A percentile compares a stretch with the other conserved stretches of the same genome.
Conservation (phyloP, 2,888 invertebrate species). For the Nezara viridula region DNA sequence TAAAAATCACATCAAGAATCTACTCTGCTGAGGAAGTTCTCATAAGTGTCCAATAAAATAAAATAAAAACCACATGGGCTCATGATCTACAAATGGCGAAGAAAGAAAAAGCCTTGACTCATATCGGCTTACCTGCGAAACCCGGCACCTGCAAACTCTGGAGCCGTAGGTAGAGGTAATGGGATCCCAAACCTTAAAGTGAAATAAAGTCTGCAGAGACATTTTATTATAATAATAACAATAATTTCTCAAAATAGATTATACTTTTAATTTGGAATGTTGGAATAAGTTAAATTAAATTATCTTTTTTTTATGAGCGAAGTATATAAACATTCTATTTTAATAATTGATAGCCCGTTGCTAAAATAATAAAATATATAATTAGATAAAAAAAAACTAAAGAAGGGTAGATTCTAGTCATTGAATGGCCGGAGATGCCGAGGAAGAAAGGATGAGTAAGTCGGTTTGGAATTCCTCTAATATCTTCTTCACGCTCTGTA, state of each 20-base stretch:
- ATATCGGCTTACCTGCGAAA: neutral
- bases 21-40: neutral
- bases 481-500: slow-evolving; percentile 42
- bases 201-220: too few relatives aligned
- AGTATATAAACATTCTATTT: too few relatives aligned
- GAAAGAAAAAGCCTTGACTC: neutral
- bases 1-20: neutral
- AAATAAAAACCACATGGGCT: neutral
- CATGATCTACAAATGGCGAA: neutral
- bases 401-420: neutral
- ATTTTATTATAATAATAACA: too few relatives aligned
- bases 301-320: too few relatives aligned
- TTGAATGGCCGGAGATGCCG: neutral
- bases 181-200: too few relatives aligned
- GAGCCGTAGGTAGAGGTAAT: neutral
- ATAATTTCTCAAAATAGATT: too few relatives aligned
- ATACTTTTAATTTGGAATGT: too few relatives aligned
- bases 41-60: neutral
- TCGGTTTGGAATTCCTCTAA: slow-evolving; percentile 35
- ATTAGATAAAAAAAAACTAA: too few relatives aligned
- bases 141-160: neutral
- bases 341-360: too few relatives aligned
- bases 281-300: too few relatives aligned
- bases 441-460: slow-evolving; percentile 26
- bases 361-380: too few relatives aligned